Evolutionary conservation across 2,888 invertebrate species (phyloP).

Genomic region (Ochropleura plecta): DNA sequence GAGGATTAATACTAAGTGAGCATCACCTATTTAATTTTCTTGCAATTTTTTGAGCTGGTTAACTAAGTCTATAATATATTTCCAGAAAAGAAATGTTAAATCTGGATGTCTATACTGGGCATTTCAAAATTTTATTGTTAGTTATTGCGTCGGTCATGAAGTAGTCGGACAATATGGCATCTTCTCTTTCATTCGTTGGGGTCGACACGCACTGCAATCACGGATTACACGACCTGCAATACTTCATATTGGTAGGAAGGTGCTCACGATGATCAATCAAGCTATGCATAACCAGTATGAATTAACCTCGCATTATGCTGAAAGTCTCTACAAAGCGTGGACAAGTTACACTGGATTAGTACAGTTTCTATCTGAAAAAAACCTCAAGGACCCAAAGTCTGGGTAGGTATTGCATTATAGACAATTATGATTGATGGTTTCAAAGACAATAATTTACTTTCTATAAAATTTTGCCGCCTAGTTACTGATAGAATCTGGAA

Average conservation of each 20-base stretch:
- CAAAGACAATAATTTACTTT: neutral
- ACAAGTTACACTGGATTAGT: neutral
- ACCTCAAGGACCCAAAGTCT: neutral
- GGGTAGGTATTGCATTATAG: neutral
- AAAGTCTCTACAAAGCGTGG: neutral
- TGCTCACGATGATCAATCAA: neutral
- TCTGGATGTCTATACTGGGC: slow-evolving; percentile 42
- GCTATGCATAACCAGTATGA: neutral
- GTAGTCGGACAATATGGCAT: slow-evolving; percentile 13
- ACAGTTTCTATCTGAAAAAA: neutral
- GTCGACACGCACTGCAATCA: slow-evolving; percentile 4
- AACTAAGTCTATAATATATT: neutral
- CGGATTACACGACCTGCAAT: neutral
- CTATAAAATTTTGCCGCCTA: neutral
- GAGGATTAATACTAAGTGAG: slow-evolving; percentile 21
- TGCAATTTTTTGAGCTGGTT: slow-evolving; percentile 6
- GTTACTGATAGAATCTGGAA: neutral
- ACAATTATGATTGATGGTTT: neutral
- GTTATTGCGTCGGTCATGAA: neutral
- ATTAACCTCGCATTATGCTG: neutral
- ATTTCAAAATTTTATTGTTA: slow-evolving; percentile 16
- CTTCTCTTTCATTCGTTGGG: neutral
- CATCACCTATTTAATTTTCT: slow-evolving; percentile 1
- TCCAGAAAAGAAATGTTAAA: neutral
- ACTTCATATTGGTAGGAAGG: neutral